phyloP scores from a whole-genome alignment of 2,888 invertebrate genomes.

The Melikaiella ostensackeni region DNA sequence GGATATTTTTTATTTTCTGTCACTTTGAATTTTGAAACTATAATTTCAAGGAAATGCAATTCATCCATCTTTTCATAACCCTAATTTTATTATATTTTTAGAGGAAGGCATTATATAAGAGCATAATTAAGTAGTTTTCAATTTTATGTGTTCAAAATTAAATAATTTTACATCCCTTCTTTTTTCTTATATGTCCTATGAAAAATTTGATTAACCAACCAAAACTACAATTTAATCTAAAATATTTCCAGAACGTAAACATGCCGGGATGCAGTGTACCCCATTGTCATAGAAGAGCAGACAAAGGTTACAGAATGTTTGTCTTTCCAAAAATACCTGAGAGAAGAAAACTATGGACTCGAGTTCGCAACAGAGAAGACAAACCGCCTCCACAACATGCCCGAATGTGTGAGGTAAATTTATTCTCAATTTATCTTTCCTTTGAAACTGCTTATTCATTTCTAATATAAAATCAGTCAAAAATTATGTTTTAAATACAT shows the following conservation, averaged over 20 bases:
- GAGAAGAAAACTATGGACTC: background rate
- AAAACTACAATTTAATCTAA: background rate
- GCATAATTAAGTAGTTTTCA: too few species aligned
- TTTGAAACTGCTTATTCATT: background rate
- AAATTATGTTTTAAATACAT: too few species aligned
- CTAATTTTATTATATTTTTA: too few species aligned
- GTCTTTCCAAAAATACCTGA: background rate
- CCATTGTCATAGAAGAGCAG: background rate
- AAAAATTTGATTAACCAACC: background rate
- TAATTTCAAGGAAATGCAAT: too few species aligned
- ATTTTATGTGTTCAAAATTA: too few species aligned
- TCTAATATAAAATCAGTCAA: too few species aligned
- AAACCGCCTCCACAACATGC: background rate
- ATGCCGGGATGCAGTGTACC: slow-evolving; percentile 3
- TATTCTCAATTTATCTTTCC: background rate
- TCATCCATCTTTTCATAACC: too few species aligned
- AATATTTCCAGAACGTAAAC: background rate
- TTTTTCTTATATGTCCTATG: too few species aligned
- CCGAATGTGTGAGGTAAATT: slow-evolving; percentile 2
- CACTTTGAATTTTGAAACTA: too few species aligned
- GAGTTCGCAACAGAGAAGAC: background rate
- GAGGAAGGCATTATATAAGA: too few species aligned
- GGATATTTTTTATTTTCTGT: too few species aligned
- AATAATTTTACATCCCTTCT: too few species aligned
- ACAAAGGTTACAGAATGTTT: background rate